Base-by-base conservation (phyloP, 2,888 invertebrate species). In the Xylophagus ater region DNA sequence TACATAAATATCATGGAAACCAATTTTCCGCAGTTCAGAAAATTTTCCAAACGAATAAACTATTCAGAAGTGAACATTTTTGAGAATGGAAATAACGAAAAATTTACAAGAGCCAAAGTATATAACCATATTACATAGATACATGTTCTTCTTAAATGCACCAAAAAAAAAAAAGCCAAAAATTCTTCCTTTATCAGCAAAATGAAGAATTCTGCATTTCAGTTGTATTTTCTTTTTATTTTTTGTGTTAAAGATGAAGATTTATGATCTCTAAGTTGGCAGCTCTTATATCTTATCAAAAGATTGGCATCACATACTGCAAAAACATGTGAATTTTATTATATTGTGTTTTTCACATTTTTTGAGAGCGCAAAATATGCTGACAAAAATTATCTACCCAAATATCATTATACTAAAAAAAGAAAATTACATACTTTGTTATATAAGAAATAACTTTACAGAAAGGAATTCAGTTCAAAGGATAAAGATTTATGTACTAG, bases 201-300 rank as follows among this genome's bases (percentile, higher is more conserved):
- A n/a, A 23, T 23, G 23, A 13, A 10, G 26, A 13, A 26, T 10
- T 26, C 23, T 8, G 23, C 9, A 23, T 23, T 10, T 23, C 12
- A 26, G 26, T 26, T 26, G 4, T 38, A 35, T 52, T 50, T 51
- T 48, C 44, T 53, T 56, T 57, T 58, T 56, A 59, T 63, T 58
- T 56, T 62, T 60, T 57, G 53, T 51, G n/a, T n/a, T n/a, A n/a
- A n/a, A n/a, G n/a, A n/a, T n/a, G n/a, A 50, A 64, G 63, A 62
- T 62, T 62, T 63, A 62, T 61, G 58, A 54, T 50, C 53, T 51
- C 59, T 55, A 53, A 55, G 56, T 61, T 64, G 62, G 62, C 61
- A 62, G 52, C 60, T 57, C 57, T 56, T 54, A 12, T 60, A 60
- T 62, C 63, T 63, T 61, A 62, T 62, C 62, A 56, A 55, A 47